phyloP scores from a whole-genome alignment of 2,113 vertebrate species.

The Clarias macrocephalus region DNA sequence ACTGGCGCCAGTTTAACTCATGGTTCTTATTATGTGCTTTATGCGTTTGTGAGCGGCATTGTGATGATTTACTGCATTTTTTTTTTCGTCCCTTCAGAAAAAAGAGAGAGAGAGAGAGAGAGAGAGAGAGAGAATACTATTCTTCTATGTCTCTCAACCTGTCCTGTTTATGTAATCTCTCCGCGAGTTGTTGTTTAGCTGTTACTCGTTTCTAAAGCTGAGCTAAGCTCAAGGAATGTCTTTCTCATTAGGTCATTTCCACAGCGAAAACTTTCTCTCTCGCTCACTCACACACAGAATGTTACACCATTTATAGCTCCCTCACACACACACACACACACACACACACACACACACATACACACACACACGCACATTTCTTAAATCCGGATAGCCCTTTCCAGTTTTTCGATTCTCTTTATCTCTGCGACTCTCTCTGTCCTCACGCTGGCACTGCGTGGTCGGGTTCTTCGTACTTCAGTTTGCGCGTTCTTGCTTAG shows the following conservation, averaged over 20 bases:
- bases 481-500: slow-evolving; percentile 43
- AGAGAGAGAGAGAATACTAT: slow-evolving; percentile 5
- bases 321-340: slow-evolving; percentile 8
- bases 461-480: slow-evolving; percentile 46
- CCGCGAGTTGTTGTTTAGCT: slow-evolving; percentile 45
- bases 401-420: slow-evolving; percentile 25
- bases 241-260: slow-evolving; percentile 59
- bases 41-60: background rate
- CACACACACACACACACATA: slow-evolving; percentile 1
- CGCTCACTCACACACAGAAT: slow-evolving; percentile 23
- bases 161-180: slow-evolving; percentile 34
- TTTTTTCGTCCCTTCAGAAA: background rate
- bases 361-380: background rate
- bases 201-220: slow-evolving; percentile 52
- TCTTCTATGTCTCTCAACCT: slow-evolving; percentile 28
- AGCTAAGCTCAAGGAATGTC: slow-evolving; percentile 49
- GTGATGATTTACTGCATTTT: background rate
- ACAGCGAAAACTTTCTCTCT: slow-evolving; percentile 46
- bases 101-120: background rate
- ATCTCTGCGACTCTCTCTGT: slow-evolving; percentile 37
- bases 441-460: slow-evolving; percentile 50
- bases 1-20: background rate
- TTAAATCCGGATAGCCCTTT: background rate
- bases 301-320: slow-evolving; percentile 18
- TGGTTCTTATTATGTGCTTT: slow-evolving; percentile 29